A percentile compares a stretch with the other conserved stretches of the same genome.
Conservation (phyloP, 2,113 vertebrate genomes). For the Propithecus coquereli region DNA sequence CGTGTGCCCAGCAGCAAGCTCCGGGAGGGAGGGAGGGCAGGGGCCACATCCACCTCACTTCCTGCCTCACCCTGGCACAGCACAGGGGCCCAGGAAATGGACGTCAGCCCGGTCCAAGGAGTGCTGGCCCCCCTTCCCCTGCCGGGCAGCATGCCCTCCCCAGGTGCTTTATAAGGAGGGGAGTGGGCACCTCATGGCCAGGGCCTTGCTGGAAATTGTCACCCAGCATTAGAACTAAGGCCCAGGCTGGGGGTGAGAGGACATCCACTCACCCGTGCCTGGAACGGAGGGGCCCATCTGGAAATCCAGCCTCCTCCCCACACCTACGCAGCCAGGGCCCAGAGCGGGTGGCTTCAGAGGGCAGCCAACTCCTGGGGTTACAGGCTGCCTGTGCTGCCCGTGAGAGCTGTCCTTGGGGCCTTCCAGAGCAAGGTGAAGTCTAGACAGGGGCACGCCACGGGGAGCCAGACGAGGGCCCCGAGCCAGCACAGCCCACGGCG, state of each 20-base stretch:
- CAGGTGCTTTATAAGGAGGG: background rate
- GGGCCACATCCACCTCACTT: background rate
- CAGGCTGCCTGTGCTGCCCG: background rate
- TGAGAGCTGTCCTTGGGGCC: background rate
- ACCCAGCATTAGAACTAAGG: background rate
- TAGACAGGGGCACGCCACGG: background rate
- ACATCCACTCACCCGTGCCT: background rate
- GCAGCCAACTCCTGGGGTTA: no score
- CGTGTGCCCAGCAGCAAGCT: background rate
- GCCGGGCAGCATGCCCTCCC: rapidly evolving
- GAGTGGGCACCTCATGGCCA: background rate
- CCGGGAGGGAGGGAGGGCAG: background rate
- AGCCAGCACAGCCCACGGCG: background rate
- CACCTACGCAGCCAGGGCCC: background rate
- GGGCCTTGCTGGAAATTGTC: background rate
- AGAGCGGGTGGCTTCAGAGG: background rate
- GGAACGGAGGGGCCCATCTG: background rate
- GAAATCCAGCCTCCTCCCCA: background rate
- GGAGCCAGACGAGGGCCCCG: background rate
- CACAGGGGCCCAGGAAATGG: background rate
- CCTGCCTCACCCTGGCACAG: background rate
- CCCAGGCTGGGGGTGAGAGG: background rate
- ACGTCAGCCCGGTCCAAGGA: background rate
- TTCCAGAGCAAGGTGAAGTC: background rate
- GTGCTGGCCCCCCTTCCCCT: background rate